Percentiles rank a stretch among this genome's conserved stretches.
Conservation (phyloP, 2,888 invertebrate genomes). For the Apotomis turbidana region DNA sequence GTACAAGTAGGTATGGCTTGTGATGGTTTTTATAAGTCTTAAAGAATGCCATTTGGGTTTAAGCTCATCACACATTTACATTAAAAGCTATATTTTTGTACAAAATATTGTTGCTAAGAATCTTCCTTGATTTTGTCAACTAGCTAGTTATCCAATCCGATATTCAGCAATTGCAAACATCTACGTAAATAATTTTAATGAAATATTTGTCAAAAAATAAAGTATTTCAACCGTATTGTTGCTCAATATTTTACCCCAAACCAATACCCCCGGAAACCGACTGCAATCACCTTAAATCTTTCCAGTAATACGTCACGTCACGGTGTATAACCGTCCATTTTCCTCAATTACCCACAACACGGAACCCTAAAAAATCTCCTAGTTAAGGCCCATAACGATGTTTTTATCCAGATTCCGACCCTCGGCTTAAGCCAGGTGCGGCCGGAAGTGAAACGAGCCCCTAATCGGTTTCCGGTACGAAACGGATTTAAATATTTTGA, state of each 20-base stretch:
- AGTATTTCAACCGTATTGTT: no score
- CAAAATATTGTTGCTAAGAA: no score
- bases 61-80: no score
- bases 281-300: neutral
- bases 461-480: slow-evolving; percentile 35
- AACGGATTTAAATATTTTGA: slow-evolving; percentile 36
- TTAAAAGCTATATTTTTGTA: no score
- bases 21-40: no score
- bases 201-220: no score
- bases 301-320: neutral
- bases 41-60: no score
- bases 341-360: neutral
- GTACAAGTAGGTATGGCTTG: no score
- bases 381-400: slow-evolving; percentile 19
- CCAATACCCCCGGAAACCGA: neutral
- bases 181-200: no score
- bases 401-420: slow-evolving; percentile 10
- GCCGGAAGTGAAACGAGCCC: slow-evolving; percentile 6
- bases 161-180: no score
- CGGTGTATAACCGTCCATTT: neutral
- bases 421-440: slow-evolving; percentile 26
- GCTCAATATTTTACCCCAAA: neutral
- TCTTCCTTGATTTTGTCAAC: no score
- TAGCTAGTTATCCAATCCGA: no score
- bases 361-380: neutral